These are phyloP conservation scores for Xestia xanthographa DNA, from an alignment of 2,888 invertebrate genomes.

Conservation along the genomic window DNA sequence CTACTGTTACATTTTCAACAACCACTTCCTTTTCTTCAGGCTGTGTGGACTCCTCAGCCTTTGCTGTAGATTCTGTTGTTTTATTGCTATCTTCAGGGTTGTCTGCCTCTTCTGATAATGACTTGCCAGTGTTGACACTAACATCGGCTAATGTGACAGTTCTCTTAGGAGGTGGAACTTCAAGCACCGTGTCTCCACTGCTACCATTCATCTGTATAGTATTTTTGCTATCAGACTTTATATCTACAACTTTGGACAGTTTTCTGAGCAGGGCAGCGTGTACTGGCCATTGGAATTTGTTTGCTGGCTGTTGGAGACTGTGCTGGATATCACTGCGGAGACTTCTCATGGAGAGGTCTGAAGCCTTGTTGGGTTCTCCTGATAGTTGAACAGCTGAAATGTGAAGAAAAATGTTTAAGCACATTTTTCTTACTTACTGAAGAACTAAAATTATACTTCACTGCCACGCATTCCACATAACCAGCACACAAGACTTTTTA, in stretches of 20 bases:
- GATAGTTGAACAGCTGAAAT: slow-evolving; percentile 85
- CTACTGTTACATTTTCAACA: slow-evolving; percentile 87
- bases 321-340: slow-evolving; percentile 85
- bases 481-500: background rate
- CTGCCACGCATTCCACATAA: background rate
- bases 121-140: slow-evolving; percentile 85
- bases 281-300: slow-evolving; percentile 83
- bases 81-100: slow-evolving; percentile 64
- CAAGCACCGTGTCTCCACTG: slow-evolving; percentile 77
- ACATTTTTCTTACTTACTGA: no score
- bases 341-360: slow-evolving; percentile 86
- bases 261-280: slow-evolving; percentile 86
- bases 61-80: slow-evolving; percentile 58
- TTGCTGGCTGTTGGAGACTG: slow-evolving; percentile 75
- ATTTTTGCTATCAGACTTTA: slow-evolving; percentile 82
- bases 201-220: slow-evolving; percentile 84
- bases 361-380: slow-evolving; percentile 87
- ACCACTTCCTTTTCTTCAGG: slow-evolving; percentile 80
- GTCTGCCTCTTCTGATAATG: slow-evolving; percentile 79
- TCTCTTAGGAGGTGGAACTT: slow-evolving; percentile 74
- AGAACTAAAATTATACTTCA: background rate
- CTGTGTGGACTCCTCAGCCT: slow-evolving; percentile 50
- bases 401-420: slow-evolving; percentile 13
- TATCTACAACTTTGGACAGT: slow-evolving; percentile 86
- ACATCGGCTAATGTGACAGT: slow-evolving; percentile 85